Evolutionary conservation across 2,113 vertebrate genomes (phyloP), one percentile per base, ranked within the genome.

Genomic region (Varanus komodoensis): DNA sequence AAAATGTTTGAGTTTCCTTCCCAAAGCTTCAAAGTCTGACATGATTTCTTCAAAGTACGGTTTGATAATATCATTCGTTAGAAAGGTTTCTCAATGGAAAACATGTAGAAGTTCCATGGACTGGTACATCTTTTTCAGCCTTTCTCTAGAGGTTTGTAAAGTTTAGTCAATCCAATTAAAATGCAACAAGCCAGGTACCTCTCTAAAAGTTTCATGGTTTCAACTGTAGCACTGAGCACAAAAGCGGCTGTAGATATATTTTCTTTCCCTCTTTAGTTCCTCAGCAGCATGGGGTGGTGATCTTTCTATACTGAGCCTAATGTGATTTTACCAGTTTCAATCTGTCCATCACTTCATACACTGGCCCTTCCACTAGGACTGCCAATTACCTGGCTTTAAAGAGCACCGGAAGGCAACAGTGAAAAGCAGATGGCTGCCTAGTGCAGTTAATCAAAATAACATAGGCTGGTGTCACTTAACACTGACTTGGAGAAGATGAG

Each of bases 301-400:
- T 68, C 54, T 44, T 44, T 44, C 38, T 74, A 32, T 61, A 32
- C 73, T 89, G 48, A 87, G 80, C 52, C 69, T 8, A 44, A 80
- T 85, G 32, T 48, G 68, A 82, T 87, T 77, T 69, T 77, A 52
- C 77, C 17, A 80, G 81, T 93, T 84, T 88, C 29, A 38, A 80
- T 82, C 81, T 61, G 75, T 87, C 79, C 82, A 17, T 90, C 91
- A 78, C 89, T 89, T 87, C 38, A 89, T 52, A 84, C 57, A 78
- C 48, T 38, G 61, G 8, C 61, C 14, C 44, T 25, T 23, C 15
- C 85, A 23, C 48, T 79, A 23, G 61, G 74, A 52, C 17, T 89
- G 74, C 74, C 82, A 79, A 77, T 85, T 90, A 80, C 9, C 32
- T 85, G n/a, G 69, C 74, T 38, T 77, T 77, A 77, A 84, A 84